Conservation (phyloP, 1,140 invertebrate genomes). For the Bombus haemorrhoidalis region DNA sequence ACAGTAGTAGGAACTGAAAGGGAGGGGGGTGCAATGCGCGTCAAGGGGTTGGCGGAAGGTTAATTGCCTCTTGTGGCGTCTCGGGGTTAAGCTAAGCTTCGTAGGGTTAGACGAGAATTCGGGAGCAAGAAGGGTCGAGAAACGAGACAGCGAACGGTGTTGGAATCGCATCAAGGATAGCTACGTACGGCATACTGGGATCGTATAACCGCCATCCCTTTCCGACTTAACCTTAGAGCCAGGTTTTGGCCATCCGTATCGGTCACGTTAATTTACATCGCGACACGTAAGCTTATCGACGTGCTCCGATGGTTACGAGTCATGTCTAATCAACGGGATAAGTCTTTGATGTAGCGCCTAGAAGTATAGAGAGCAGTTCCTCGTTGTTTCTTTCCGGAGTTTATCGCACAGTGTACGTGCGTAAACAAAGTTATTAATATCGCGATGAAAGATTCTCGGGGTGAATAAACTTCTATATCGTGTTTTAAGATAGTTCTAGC, state of each 20-base stretch:
- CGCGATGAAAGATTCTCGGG: background rate
- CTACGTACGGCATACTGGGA: slow-evolving; percentile 60
- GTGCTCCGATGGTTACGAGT: background rate
- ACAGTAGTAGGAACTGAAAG: slow-evolving; percentile 40
- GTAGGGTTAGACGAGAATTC: slow-evolving; percentile 61
- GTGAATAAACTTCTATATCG: background rate
- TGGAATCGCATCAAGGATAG: slow-evolving; percentile 70
- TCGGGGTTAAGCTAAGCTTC: slow-evolving; percentile 73
- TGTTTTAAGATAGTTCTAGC: background rate
- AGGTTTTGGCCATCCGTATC: slow-evolving; percentile 52
- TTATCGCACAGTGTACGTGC: background rate
- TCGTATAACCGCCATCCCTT: slow-evolving; percentile 68
- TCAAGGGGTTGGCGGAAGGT: slow-evolving; percentile 75
- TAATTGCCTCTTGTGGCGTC: slow-evolving; percentile 81
- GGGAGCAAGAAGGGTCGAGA: slow-evolving; percentile 42
- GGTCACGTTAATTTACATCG: slow-evolving; percentile 72
- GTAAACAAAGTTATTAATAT: slow-evolving; percentile 6
- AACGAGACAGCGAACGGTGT: slow-evolving; percentile 45
- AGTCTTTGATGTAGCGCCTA: background rate
- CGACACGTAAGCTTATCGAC: slow-evolving; percentile 69
- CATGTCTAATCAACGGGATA: background rate
- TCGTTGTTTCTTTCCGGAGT: background rate
- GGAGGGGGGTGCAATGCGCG: slow-evolving; percentile 49
- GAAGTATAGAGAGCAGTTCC: background rate
- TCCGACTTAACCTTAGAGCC: slow-evolving; percentile 71